Conservation (phyloP, 2,797 vertebrate genomes). For the Characodon lateralis region DNA sequence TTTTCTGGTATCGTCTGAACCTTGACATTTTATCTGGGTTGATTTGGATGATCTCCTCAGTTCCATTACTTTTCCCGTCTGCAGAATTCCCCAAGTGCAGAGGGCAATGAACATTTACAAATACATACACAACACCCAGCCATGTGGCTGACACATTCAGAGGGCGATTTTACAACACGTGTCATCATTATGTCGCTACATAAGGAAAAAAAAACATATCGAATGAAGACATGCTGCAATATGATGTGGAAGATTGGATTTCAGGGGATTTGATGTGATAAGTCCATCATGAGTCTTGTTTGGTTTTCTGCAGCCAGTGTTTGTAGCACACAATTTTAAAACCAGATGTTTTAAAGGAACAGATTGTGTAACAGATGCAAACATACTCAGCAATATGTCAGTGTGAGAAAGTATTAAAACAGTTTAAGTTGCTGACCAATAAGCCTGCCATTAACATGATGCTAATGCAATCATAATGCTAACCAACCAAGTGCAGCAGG, state of each 20-base stretch:
- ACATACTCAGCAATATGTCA: constrained; percentile 14
- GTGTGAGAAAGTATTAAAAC: constrained; percentile 8
- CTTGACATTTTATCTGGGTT: constrained; percentile 38
- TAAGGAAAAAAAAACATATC: constrained; percentile 43
- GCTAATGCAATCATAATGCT: not conserved
- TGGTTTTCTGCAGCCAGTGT: constrained; percentile 47
- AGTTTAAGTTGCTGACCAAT: too few species aligned
- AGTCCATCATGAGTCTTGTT: constrained; percentile 64
- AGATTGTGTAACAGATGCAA: constrained; percentile 39
- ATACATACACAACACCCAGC: not conserved
- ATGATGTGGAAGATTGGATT: constrained; percentile 64
- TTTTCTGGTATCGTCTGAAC: constrained; percentile 26
- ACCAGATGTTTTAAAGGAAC: constrained; percentile 48
- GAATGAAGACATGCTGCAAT: constrained; percentile 41
- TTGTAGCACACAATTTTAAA: constrained; percentile 49
- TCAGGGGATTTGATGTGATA: constrained; percentile 69
- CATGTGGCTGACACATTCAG: not conserved
- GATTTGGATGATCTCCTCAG: constrained; percentile 33
- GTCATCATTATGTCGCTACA: constrained; percentile 8
- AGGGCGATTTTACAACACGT: not conserved
- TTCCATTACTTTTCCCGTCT: constrained; percentile 23
- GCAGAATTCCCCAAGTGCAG: constrained; percentile 1
- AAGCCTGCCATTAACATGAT: not conserved
- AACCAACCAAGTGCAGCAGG: not conserved
- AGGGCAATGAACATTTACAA: not conserved